A percentile compares a stretch with the other conserved stretches of the same genome.
phyloP scores from a whole-genome alignment of 2,113 vertebrate genomes.

The Cathartes aura region DNA sequence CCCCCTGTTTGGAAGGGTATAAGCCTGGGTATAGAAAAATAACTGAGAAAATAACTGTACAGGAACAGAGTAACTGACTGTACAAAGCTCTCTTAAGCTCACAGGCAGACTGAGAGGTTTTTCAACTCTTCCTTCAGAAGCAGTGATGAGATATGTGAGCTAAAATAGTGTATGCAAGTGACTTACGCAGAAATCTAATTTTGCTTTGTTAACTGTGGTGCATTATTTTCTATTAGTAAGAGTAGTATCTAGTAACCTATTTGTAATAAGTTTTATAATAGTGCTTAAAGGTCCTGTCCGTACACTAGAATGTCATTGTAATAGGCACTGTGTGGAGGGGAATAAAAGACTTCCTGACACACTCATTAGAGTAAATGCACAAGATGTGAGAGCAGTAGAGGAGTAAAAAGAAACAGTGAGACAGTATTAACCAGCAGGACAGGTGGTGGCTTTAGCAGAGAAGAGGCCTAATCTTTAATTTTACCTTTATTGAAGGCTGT shows the following conservation, averaged over 20 bases:
- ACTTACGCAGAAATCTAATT: background rate
- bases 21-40: background rate
- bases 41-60: background rate
- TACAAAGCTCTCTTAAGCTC: background rate
- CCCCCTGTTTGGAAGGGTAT: background rate
- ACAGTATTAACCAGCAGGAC: background rate
- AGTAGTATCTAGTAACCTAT: background rate
- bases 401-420: background rate
- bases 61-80: background rate
- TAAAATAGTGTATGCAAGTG: background rate
- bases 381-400: too few species aligned
- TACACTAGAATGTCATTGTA: background rate
- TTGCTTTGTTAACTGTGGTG: background rate
- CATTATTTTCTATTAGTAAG: background rate
- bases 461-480: background rate
- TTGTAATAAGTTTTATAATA: background rate
- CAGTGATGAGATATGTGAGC: background rate
- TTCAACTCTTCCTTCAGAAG: background rate
- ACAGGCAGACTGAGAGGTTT: background rate
- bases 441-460: background rate
- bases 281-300: rapidly evolving
- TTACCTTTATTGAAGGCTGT: background rate
- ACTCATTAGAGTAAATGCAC: background rate
- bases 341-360: background rate
- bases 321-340: too few species aligned